Percentiles rank a stretch among this genome's conserved stretches.
These are phyloP conservation scores for Galerucella nymphaeae DNA, from an alignment of 2,888 invertebrate species.

Conservation along the genomic window DNA sequence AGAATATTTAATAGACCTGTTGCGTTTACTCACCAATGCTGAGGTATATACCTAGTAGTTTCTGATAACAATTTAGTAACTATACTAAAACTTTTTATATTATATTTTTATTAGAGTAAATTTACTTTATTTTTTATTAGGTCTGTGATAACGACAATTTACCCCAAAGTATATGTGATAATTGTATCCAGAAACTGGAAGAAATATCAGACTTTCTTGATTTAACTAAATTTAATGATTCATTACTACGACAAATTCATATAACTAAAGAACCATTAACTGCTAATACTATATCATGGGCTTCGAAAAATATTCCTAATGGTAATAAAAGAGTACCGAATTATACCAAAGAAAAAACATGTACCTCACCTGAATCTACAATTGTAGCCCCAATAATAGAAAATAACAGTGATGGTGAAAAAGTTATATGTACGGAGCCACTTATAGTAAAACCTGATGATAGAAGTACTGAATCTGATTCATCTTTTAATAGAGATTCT, in stretches of 20 bases:
- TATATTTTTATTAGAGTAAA: too few species aligned
- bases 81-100: too few species aligned
- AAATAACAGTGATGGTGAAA: too few species aligned
- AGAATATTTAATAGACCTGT: conserved; percentile 8
- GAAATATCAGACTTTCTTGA: conserved; percentile 11
- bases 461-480: neutral
- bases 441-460: neutral
- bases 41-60: neutral
- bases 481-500: neutral
- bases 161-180: conserved; percentile 12
- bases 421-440: too few species aligned
- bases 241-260: neutral
- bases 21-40: neutral
- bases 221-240: conserved; percentile 7
- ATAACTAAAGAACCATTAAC: neutral
- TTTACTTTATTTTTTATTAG: too few species aligned
- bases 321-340: neutral
- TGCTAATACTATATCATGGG: too few species aligned
- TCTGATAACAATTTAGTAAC: neutral
- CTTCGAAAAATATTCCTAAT: too few species aligned
- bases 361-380: too few species aligned
- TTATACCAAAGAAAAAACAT: neutral
- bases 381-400: too few species aligned
- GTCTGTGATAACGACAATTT: neutral
- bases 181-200: conserved; percentile 1